Conservation (phyloP, 2,888 invertebrate genomes). For the Dasypogon diadema region DNA sequence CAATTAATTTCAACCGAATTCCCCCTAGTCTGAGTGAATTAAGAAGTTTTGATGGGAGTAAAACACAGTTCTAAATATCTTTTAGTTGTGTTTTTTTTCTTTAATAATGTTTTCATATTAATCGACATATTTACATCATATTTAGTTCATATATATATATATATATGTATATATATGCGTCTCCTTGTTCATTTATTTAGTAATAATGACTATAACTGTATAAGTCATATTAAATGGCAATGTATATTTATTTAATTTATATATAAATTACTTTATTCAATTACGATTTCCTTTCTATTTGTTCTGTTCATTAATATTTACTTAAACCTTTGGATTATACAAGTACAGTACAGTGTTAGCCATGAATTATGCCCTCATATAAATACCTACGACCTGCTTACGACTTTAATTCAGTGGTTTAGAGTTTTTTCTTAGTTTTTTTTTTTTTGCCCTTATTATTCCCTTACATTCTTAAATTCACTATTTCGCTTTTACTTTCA, state of each 20-base stretch:
- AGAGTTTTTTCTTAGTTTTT: conserved; percentile 21
- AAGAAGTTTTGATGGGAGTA: no score
- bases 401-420: conserved; percentile 21
- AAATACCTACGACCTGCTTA: conserved; percentile 20
- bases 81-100: conserved; percentile 3
- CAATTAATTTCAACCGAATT: no score
- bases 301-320: conserved; percentile 13
- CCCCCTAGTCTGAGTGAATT: no score
- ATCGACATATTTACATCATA: conserved; percentile 44
- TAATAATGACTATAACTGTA: conserved; percentile 43
- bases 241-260: conserved; percentile 36
- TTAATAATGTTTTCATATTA: conserved; percentile 41
- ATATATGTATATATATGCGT: conserved; percentile 26
- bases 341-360: conserved; percentile 2
- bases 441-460: no score
- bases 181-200: conserved; percentile 41
- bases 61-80: no score
- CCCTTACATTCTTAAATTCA: conserved; percentile 18
- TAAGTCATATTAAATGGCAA: conserved; percentile 41
- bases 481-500: conserved; percentile 33
- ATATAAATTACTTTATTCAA: conserved; percentile 40
- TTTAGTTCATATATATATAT: background rate
- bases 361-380: conserved; percentile 13
- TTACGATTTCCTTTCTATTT: conserved; percentile 39
- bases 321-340: conserved; percentile 14